Base-by-base conservation (phyloP, 2,888 invertebrate species). In the Ypsolopha scabrella region DNA sequence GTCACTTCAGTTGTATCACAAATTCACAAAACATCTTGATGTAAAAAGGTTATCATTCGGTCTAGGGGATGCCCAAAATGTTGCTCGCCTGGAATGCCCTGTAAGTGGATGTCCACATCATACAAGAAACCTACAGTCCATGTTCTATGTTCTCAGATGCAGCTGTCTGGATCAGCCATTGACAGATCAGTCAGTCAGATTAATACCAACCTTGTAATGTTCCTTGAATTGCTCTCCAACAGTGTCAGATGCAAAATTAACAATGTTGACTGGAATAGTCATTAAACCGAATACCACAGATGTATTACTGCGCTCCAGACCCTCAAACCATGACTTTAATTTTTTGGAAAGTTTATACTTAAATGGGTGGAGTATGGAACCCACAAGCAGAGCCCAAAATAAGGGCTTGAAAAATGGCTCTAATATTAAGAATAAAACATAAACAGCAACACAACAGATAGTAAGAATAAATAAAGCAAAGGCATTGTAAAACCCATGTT, bases 281-380 rank as follows among this genome's bases (percentile, higher is more conserved):
- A 89, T 66, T 45, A 90, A 64, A 36, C 88, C 88, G 51, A 76
- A 70, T 56, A 93, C 65, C 39, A 94, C 85, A 60, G 93, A 92
- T 6, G 90, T 91, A 56, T 90, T 88, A 0, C 90, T 88, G 54
- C 89, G 88, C 64, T 93, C 92, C 43, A 93, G 70, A 51, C 87
- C 81, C 63, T 90, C 88, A 67, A 96, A 92, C 96, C 97, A 97
- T 58, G 90, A 88, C 61, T 93, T 91, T 24, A 96, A 87, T 55
- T 90, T 85, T 54, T 91, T 90, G 0, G 96, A 92, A 45, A 98
- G 75, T 52, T 90, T 91, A 55, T 93, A 90, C 75, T 99, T 99
- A 67, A 97, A 93, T 0, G 99, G 99, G 75, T 97, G 96, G n/a
- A 99, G 87, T 41, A 98, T 94, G 0, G 98, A 97, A n/a, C 99